Conservation (phyloP, 30 jellyfish, hydroid and myxozoan species). For the Catostylus mosaicus region DNA sequence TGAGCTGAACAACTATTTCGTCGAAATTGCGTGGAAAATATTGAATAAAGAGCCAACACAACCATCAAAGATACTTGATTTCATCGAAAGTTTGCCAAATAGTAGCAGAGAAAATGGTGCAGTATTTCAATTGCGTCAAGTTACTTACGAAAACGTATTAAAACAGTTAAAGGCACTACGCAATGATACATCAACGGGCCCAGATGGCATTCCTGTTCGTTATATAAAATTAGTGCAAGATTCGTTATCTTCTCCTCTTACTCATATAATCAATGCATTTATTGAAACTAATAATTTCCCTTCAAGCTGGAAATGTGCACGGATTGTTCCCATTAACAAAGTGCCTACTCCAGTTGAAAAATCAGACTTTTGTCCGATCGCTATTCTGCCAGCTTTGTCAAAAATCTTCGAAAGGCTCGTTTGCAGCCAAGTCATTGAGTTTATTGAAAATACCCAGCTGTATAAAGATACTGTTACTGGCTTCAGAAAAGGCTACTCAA, state of each 20-base stretch:
- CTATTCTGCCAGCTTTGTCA: conserved; percentile 9
- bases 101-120: background rate
- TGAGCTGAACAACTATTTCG: conserved; percentile 24
- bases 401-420: conserved; percentile 11
- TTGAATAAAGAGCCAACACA: conserved; percentile 25
- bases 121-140: conserved; percentile 2
- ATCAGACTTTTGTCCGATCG: conserved; percentile 6
- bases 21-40: conserved; percentile 2
- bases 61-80: background rate
- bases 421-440: conserved; percentile 22
- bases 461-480: conserved; percentile 19
- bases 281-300: background rate
- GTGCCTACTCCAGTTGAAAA: background rate
- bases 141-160: background rate
- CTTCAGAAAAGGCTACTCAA: conserved; percentile 17
- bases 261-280: conserved; percentile 14
- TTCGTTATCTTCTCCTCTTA: background rate
- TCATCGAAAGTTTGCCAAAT: conserved; percentile 7
- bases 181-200: conserved; percentile 10
- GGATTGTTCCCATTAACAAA: background rate
- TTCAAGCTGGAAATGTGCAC: background rate
- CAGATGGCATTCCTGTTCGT: background rate
- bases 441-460: background rate
- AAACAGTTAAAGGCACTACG: background rate
- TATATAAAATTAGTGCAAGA: background rate